Evolutionary conservation across 1,140 invertebrate species (phyloP), one percentile per base, ranked within the genome.

Genomic region (Pogonognathellus flavescens): DNA sequence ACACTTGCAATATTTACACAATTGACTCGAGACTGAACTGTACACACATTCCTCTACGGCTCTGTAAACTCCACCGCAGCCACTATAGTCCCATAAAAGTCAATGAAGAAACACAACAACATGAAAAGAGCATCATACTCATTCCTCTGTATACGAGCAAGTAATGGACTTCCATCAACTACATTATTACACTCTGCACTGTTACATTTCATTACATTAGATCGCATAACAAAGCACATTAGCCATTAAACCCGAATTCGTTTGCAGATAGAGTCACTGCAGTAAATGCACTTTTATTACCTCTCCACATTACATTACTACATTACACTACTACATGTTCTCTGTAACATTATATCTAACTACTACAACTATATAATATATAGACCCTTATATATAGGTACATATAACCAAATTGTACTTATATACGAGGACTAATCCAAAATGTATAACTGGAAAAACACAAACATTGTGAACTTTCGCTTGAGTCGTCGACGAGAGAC

Each of bases 241-340:
- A 76, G 70, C 70, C 70, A 76, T 76, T 76, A 76, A 76, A 76
- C 70, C 70, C 70, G 70, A 76, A 76, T 76, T 76, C 70, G 70
- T 76, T 76, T 76, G 70, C 70, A 76, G 70, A 76, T 76, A 50
- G 70, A 76, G 70, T 76, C 70, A 76, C 16, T 76, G 70, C 70
- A 76, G 70, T 76, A 76, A 76, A 76, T 76, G 41, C 70, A 76
- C 70, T 76, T 76, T 76, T 76, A 76, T 76, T 49, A 50, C 41
- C 70, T 76, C 4, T 41, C n/a, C 49, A 50, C 41, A 76, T 76
- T 76, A 49, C 70, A 76, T 50, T 14, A n/a, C 70, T 76, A 76
- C 41, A 14, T 5, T 22, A 25, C 62, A 66, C 25, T 66, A 66
- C 25, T 14, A 14, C 62, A 66, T 66, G 25, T 66, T 25, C 20